Evolutionary conservation across 2,113 vertebrate species (phyloP), one percentile per base, ranked within the genome.

Genomic region (Cynopterus brachyotis): DNA sequence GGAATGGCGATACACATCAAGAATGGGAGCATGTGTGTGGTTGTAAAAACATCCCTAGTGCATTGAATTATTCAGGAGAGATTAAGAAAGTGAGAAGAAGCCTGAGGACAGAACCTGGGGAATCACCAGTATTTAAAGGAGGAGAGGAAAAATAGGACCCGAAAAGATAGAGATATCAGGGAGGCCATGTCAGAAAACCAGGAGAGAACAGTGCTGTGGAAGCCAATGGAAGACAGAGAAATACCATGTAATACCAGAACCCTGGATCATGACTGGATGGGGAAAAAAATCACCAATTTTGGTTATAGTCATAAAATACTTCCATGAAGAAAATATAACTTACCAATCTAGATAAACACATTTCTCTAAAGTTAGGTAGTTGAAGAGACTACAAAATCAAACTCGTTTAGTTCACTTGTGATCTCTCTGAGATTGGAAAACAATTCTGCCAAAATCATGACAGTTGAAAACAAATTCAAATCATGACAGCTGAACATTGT

Each of bases 381-480:
- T 42, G 35, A 88, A 94, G 19, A 89, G 45, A 91, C 50, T 19
- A 80, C 40, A 60, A 57, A 95, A 87, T 50, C 60, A 73, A 72
- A 79, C 37, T 84, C 72, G 72, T 47, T 88, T 72, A 62, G 64
- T 67, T 91, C n/a, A 20, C 55, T 84, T 91, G 81, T 26, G 78
- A 89, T 79, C 53, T 88, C 93, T 90, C 47, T 78, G n/a, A 80
- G 50, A 84, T 83, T 88, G 81, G 85, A 95, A 90, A 95, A 50
- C 62, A 89, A 67, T 35, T 67, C 87, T 95, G 86, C 82, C 94
- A 96, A 92, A 87, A 89, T 94, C 81, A 67, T 75, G 72, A 82
- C 40, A 55, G 45, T 89, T n/a, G 35, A 85, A 60, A 88, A 94
- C 42, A 80, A 40, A 82, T 80, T 78, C 93, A 80, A 73, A 67